Percentiles rank a stretch among this genome's conserved stretches.
Evolutionary conservation across 2,113 vertebrate species (phyloP).

Genomic region (Lophotis ruficrista): DNA sequence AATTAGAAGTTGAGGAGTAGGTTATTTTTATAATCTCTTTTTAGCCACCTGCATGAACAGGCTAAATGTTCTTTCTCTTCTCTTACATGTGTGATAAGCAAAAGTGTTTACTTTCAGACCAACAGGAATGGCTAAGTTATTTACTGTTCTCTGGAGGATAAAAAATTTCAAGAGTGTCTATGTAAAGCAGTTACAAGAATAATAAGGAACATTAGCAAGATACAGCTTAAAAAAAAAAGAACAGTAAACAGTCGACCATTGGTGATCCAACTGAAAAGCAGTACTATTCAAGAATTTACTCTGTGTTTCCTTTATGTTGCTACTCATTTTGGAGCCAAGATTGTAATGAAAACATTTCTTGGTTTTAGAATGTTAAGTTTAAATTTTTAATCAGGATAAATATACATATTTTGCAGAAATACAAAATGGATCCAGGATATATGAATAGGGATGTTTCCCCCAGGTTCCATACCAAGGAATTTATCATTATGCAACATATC

Average conservation of each 20-base stretch:
- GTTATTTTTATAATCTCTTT: background rate
- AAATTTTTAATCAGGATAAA: background rate
- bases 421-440: background rate
- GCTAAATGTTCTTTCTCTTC: background rate
- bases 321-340: background rate
- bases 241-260: background rate
- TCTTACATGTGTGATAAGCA: background rate
- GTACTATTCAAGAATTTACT: background rate
- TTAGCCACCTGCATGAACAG: background rate
- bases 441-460: background rate
- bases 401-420: background rate
- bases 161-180: background rate
- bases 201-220: background rate
- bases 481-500: background rate
- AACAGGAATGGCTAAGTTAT: background rate
- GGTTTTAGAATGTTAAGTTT: background rate
- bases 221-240: background rate
- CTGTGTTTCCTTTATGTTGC: background rate
- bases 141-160: background rate
- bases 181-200: background rate
- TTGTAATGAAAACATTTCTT: background rate
- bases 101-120: background rate
- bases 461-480: background rate
- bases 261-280: background rate
- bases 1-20: background rate